Base-by-base conservation (phyloP, 2,888 invertebrate genomes). In the Andricus quercusramuli region DNA sequence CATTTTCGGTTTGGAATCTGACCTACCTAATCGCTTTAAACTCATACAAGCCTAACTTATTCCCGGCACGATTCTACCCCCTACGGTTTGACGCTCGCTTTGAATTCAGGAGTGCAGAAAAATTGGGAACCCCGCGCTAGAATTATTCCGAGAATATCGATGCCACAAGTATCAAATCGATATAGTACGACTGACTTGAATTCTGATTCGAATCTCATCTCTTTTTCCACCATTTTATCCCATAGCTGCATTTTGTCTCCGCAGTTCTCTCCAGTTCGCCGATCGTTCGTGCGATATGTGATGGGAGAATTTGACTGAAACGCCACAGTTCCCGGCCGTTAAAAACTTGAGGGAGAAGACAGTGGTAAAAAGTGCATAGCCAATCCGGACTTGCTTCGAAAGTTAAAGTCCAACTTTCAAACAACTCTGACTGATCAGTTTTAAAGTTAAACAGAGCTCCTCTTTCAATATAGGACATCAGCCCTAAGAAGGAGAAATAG, bases 11-110 rank as follows among this genome's bases (percentile, higher is more conserved):
- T 89, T 88, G 87, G 83, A 86, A 87, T 85, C 85, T 86, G 85
- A 84, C 83, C 86, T 86, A 78, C 83, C 84, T 89, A 89, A 89
- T 89, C 89, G 87, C 86, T 86, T 88, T 86, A 86, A 85, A 85
- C 83, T 82, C 82, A 74, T 81, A 77, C 32, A 78, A 80, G 62
- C 80, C 56, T 87, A 87, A 88, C 88, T 88, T 86, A 88, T 88
- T 86, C 86, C 82, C 70, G 80, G 83, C 83, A 83, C 83, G 83
- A 76, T 78, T 79, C 77, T 62, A 25, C 79, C 80, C 78, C 78
- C 78, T 79, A 62, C 67, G 59, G 78, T 78, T 82, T 80, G 83
- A 81, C 80, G 80, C 68, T 64, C 66, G 74, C 70, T 70, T 70
- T 25, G 47, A 70, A 70, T 70, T 70, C 51, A 70, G 29, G 51